These are phyloP conservation scores for Pteropus alecto DNA, from an alignment of 2,113 vertebrate species.

Conservation along the genomic window DNA sequence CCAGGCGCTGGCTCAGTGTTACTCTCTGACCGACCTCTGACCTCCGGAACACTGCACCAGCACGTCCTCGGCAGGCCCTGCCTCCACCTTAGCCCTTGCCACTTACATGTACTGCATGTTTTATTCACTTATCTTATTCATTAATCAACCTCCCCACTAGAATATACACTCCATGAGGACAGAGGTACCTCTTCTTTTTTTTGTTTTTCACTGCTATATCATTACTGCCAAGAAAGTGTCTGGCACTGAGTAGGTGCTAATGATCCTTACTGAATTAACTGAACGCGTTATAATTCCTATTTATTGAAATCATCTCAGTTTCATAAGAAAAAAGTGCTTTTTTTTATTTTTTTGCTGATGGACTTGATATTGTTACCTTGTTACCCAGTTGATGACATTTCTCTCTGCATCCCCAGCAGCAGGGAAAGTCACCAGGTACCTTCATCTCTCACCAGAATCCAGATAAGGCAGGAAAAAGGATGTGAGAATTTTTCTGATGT, in stretches of 20 bases:
- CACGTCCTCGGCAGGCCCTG: neutral
- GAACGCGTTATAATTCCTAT: neutral
- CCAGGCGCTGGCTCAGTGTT: neutral
- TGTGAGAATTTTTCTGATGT: neutral
- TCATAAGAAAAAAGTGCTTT: neutral
- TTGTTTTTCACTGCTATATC: neutral
- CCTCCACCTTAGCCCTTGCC: no score
- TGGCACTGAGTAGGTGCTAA: neutral
- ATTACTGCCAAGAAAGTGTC: neutral
- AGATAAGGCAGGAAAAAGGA: neutral
- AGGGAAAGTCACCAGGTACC: neutral
- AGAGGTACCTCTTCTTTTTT: neutral
- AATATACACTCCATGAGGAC: neutral
- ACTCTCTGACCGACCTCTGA: neutral
- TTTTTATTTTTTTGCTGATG: neutral
- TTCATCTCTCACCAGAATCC: neutral
- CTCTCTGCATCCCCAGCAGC: neutral
- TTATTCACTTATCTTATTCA: neutral
- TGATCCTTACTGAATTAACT: neutral
- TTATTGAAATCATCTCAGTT: neutral
- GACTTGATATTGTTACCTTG: neutral
- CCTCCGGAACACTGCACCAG: neutral
- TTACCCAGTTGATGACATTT: neutral
- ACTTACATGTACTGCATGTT: neutral
- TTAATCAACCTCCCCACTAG: neutral